A percentile compares a stretch with the other conserved stretches of the same genome.
Conservation (phyloP, 1,140 invertebrate species). For the Monomorium pharaonis region DNA sequence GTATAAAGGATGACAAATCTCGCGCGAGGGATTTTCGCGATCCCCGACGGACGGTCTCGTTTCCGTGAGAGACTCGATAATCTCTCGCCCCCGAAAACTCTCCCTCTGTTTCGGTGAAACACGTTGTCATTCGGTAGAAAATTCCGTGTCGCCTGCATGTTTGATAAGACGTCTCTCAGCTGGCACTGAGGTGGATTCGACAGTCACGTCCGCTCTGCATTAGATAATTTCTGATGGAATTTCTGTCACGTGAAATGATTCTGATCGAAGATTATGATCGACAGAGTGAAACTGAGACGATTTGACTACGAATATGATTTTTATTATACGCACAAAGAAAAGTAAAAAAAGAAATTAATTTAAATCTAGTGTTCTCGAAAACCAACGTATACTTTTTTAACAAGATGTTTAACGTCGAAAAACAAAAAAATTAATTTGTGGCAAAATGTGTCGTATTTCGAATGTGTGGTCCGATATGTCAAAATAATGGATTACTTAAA, state of each 20-base stretch:
- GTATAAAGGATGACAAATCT: slow-evolving; percentile 65
- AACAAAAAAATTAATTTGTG: slow-evolving; percentile 22
- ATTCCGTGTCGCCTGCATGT: slow-evolving; percentile 43
- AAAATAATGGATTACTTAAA: slow-evolving; percentile 35
- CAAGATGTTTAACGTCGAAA: neutral
- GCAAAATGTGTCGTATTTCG: slow-evolving; percentile 3
- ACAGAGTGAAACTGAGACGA: neutral
- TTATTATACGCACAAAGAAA: neutral
- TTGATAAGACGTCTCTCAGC: slow-evolving; percentile 52
- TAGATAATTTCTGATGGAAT: neutral
- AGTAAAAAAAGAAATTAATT: neutral
- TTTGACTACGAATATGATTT: neutral
- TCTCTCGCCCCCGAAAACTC: slow-evolving; percentile 26
- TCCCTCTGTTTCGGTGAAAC: slow-evolving; percentile 13
- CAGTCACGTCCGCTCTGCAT: slow-evolving; percentile 6
- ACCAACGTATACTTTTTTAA: neutral
- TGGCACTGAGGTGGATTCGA: neutral
- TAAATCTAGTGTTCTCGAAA: neutral
- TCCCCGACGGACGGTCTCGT: slow-evolving; percentile 50
- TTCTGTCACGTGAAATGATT: neutral
- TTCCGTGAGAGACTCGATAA: slow-evolving; percentile 66
- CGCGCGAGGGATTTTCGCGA: slow-evolving; percentile 63
- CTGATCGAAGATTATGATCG: neutral
- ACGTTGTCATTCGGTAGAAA: slow-evolving; percentile 36
- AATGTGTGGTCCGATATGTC: slow-evolving; percentile 4